These are phyloP conservation scores for Hemicrepidius hirtus DNA, from an alignment of 2,888 invertebrate species.

Conservation along the genomic window DNA sequence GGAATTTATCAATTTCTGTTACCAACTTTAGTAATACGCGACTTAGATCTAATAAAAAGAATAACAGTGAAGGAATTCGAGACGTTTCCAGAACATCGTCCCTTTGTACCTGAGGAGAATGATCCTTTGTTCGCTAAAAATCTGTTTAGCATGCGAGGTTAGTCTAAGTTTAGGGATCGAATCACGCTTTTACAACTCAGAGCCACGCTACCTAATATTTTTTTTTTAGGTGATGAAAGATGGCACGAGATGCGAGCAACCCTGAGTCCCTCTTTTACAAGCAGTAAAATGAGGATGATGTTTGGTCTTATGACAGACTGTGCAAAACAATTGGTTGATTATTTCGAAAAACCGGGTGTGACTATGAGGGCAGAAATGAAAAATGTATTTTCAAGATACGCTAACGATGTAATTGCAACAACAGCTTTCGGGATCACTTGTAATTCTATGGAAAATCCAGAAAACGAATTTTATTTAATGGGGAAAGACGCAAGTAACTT, in stretches of 20 bases:
- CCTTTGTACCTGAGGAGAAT: conserved; percentile 61
- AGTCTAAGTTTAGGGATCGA: too few relatives aligned
- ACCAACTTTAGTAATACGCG: conserved; percentile 73
- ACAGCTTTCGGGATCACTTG: conserved; percentile 74
- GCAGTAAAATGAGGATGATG: conserved; percentile 47
- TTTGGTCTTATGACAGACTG: conserved; percentile 43
- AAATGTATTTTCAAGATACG: conserved; percentile 71
- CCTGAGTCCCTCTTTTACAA: conserved; percentile 50
- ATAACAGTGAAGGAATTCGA: conserved; percentile 73
- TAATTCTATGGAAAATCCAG: conserved; percentile 73
- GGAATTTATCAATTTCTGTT: conserved; percentile 60
- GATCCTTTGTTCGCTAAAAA: conserved; percentile 74
- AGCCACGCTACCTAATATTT: too few relatives aligned
- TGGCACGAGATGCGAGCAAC: conserved; percentile 50
- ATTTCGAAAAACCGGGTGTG: conserved; percentile 59
- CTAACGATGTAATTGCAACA: conserved; percentile 75
- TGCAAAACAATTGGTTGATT: conserved; percentile 56
- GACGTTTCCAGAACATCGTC: conserved; percentile 23
- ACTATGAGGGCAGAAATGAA: conserved; percentile 68
- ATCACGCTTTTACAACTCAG: too few relatives aligned
- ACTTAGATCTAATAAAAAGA: conserved; percentile 76
- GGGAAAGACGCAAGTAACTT: conserved; percentile 73
- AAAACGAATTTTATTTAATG: conserved; percentile 75
- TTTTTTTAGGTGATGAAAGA: conserved; percentile 34
- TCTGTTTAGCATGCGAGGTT: conserved; percentile 46